Conservation (phyloP, 2,888 invertebrate species). For the Ormia ochracea region DNA sequence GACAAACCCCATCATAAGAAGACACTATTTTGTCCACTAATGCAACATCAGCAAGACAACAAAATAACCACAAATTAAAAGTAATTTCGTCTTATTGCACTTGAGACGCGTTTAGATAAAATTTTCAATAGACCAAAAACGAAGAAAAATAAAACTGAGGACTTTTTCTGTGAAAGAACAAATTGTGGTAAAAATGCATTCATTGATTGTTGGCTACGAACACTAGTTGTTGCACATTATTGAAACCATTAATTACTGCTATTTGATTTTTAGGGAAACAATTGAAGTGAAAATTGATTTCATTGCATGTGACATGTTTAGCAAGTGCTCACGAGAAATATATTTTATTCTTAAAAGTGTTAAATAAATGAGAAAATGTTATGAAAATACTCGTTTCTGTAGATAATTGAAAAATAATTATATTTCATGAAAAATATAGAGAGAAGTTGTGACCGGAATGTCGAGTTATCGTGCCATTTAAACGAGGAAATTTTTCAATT, state of each 20-base stretch:
- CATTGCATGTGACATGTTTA: constrained; percentile 75
- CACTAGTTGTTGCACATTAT: constrained; percentile 37
- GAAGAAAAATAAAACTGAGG: not conserved
- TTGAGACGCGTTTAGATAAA: constrained; percentile 34
- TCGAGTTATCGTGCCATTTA: too few relatives aligned
- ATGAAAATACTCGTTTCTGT: not conserved
- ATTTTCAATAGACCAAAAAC: constrained; percentile 52
- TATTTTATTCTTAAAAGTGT: not conserved
- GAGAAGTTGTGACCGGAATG: too few relatives aligned
- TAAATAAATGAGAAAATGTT: not conserved
- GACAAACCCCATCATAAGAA: constrained; percentile 59
- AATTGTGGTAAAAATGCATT: constrained; percentile 29
- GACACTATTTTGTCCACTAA: constrained; percentile 57
- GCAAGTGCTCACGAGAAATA: constrained; percentile 44
- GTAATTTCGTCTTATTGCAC: constrained; percentile 52
- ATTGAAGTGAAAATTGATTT: constrained; percentile 75
- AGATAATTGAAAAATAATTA: not conserved
- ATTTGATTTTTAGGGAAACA: constrained; percentile 62
- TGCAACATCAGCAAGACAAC: constrained; percentile 57
- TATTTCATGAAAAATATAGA: not conserved
- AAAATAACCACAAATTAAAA: constrained; percentile 44
- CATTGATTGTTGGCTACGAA: constrained; percentile 36
- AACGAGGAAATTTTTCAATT: too few relatives aligned
- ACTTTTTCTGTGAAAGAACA: not conserved
- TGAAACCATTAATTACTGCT: constrained; percentile 57